A percentile compares a stretch with the other conserved stretches of the same genome.
Conservation (phyloP, 2,888 invertebrate species). For the Molanna angustata region DNA sequence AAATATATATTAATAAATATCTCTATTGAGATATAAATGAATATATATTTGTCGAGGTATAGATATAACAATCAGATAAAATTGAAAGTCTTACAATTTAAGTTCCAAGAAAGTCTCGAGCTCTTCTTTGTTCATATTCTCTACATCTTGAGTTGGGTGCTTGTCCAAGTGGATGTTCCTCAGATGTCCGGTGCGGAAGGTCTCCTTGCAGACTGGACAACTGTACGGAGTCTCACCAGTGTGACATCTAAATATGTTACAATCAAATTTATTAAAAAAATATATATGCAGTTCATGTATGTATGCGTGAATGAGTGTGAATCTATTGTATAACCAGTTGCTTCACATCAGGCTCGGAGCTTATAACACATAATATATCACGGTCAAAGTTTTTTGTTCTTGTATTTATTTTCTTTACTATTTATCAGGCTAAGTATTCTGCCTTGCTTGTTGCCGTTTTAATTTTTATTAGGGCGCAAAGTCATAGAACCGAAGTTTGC, state of each 20-base stretch:
- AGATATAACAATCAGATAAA: neutral
- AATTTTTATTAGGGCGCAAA: too few relatives aligned
- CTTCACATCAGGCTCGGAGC: too few relatives aligned
- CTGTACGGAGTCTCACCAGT: slow-evolving; percentile 20
- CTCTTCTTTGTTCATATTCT: slow-evolving; percentile 14
- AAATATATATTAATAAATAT: too few relatives aligned
- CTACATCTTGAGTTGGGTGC: neutral
- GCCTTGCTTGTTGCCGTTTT: too few relatives aligned
- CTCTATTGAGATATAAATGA: too few relatives aligned
- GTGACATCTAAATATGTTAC: slow-evolving; percentile 9
- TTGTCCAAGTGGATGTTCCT: slow-evolving; percentile 19
- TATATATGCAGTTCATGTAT: neutral
- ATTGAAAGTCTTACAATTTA: slow-evolving; percentile 11
- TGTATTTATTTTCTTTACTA: too few relatives aligned
- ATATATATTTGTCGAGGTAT: neutral
- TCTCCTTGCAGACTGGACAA: slow-evolving; percentile 16
- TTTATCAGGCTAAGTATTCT: too few relatives aligned
- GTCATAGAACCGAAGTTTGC: too few relatives aligned
- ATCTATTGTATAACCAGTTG: too few relatives aligned
- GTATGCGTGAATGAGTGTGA: too few relatives aligned
- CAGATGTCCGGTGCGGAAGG: slow-evolving; percentile 12
- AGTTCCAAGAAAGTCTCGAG: slow-evolving; percentile 9
- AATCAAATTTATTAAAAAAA: neutral
- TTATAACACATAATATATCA: too few relatives aligned
- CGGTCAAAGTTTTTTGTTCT: too few relatives aligned